Conservation (phyloP, 2,113 vertebrate species). For the Festucalex cinctus region DNA sequence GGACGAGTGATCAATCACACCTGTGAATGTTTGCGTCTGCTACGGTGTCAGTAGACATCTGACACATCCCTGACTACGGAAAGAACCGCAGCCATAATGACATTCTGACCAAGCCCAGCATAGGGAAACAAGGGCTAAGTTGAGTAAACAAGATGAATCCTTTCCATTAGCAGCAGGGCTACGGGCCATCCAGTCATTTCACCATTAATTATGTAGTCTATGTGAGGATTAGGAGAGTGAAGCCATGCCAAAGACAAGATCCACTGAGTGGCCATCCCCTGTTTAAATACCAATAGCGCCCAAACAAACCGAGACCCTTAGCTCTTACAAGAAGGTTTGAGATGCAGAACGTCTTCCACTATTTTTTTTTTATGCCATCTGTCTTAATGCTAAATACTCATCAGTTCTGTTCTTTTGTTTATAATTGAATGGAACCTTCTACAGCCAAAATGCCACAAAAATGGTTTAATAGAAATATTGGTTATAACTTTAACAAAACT, state of each 20-base stretch:
- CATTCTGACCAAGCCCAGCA: not conserved
- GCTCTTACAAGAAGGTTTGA: not conserved
- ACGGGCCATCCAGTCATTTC: not conserved
- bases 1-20: not conserved
- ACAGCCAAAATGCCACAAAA: not conserved
- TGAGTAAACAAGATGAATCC: conserved; percentile 1
- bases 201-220: conserved; percentile 1
- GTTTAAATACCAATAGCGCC: conserved; percentile 1
- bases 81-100: not conserved
- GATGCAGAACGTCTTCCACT: not conserved
- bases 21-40: not conserved
- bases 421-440: not conserved
- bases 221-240: not conserved
- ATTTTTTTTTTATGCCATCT: not conserved
- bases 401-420: not conserved
- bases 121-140: not conserved
- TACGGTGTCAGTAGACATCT: not conserved
- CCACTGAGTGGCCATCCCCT: not conserved
- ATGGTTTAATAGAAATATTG: not conserved
- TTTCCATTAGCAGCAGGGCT: not conserved
- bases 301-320: not conserved
- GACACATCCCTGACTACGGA: not conserved
- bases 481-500: not conserved
- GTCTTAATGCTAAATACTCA: not conserved
- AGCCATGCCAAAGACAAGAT: not conserved